Conservation (phyloP, 2,888 invertebrate genomes). For the Hyposoter didymator region DNA sequence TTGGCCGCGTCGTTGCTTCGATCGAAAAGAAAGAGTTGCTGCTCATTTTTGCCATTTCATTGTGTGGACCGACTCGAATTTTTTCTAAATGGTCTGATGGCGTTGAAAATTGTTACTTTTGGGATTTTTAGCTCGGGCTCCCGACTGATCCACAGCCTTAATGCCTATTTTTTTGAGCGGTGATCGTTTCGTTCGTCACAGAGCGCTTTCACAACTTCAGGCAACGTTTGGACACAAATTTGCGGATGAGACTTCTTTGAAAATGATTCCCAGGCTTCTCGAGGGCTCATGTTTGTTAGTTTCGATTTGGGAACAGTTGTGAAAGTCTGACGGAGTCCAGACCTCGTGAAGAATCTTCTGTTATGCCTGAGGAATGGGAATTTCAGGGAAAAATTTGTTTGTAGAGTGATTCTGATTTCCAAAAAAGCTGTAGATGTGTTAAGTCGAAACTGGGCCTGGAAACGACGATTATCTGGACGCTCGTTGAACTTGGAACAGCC, state of each 20-base stretch:
- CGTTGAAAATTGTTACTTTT: too few species aligned
- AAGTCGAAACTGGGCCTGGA: background rate
- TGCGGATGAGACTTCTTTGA: background rate
- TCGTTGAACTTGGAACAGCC: background rate
- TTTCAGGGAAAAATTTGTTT: background rate
- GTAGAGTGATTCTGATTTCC: background rate
- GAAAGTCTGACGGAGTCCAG: background rate
- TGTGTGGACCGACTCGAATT: too few species aligned
- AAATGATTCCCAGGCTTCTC: background rate
- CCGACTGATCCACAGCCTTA: too few species aligned
- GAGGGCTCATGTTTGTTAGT: background rate
- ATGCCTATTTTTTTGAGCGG: background rate
- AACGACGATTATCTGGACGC: background rate
- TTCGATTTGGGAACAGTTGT: background rate
- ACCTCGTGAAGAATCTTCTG: too few species aligned
- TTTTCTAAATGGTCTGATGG: background rate
- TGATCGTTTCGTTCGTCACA: background rate
- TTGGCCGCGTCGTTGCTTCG: too few species aligned
- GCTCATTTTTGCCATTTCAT: too few species aligned
- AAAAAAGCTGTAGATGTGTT: background rate
- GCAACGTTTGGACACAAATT: background rate
- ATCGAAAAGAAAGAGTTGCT: too few species aligned
- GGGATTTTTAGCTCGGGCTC: too few species aligned
- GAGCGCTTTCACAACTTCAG: background rate
- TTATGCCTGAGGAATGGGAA: too few species aligned